A percentile compares a stretch with the other conserved stretches of the same genome.
phyloP scores from a whole-genome alignment of 2,113 vertebrate genomes.

The Salvelinus namaycush region DNA sequence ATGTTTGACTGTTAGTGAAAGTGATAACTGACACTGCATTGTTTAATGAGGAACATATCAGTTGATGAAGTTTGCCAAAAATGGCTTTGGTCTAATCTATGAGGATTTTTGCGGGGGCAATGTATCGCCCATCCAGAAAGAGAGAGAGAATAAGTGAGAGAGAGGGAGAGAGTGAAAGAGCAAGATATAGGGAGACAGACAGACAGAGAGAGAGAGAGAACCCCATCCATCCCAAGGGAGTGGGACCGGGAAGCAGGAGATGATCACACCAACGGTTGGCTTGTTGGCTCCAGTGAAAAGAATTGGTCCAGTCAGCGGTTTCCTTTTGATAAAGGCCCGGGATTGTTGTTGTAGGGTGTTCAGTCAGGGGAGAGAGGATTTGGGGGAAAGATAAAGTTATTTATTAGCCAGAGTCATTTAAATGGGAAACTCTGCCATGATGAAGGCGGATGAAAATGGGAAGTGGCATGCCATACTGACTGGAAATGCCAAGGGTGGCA shows the following conservation, averaged over 20 bases:
- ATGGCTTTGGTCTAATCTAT: not conserved
- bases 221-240: slow-evolving; percentile 54
- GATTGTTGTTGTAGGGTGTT: slow-evolving; percentile 76
- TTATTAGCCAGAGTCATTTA: slow-evolving; percentile 76
- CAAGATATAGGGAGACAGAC: too few relatives aligned
- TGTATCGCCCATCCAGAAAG: not conserved
- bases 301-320: slow-evolving; percentile 76
- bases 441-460: slow-evolving; percentile 70
- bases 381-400: slow-evolving; percentile 75
- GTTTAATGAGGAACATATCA: not conserved
- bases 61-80: slow-evolving; percentile 1
- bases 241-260: slow-evolving; percentile 65
- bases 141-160: too few relatives aligned
- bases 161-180: too few relatives aligned
- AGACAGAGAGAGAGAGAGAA: too few relatives aligned
- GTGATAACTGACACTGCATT: not conserved
- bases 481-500: slow-evolving; percentile 69
- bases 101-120: not conserved
- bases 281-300: slow-evolving; percentile 66
- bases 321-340: slow-evolving; percentile 69
- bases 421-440: slow-evolving; percentile 66
- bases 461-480: slow-evolving; percentile 70
- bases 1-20: too few relatives aligned
- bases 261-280: slow-evolving; percentile 63
- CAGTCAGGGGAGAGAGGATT: slow-evolving; percentile 74